phyloP scores from a whole-genome alignment of 35 echinoderm and acorn worm species.

The Acanthaster planci region DNA sequence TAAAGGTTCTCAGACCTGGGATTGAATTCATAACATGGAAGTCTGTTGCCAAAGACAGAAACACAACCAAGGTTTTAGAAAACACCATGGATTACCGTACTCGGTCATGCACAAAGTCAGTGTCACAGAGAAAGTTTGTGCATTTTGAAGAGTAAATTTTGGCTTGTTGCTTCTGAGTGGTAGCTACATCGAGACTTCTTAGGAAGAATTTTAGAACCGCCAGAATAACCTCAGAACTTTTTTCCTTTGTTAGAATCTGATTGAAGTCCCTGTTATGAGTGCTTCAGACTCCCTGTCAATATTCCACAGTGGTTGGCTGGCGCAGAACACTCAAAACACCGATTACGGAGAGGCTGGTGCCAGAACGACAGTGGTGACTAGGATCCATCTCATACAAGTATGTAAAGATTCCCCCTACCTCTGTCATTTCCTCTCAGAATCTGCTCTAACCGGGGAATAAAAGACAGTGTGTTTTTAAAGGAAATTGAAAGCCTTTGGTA shows the following conservation, averaged over 20 bases:
- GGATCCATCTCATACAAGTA: constrained; percentile 17
- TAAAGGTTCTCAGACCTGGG: no score
- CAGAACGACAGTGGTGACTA: constrained; percentile 32
- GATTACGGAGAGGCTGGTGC: constrained; percentile 39
- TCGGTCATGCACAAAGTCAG: no score
- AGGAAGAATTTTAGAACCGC: background rate
- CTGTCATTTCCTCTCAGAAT: no score
- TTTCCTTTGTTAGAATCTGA: constrained; percentile 21
- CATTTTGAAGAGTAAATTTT: background rate
- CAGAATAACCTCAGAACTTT: background rate
- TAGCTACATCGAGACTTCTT: background rate
- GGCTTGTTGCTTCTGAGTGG: background rate
- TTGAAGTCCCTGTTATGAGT: constrained; percentile 19
- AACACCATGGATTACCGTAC: no score
- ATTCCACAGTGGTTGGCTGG: constrained; percentile 45
- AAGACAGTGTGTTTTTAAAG: no score
- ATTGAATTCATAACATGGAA: no score
- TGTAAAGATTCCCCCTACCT: background rate
- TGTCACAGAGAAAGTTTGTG: background rate
- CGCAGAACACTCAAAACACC: constrained; percentile 12
- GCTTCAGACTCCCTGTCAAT: background rate
- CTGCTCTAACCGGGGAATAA: no score
- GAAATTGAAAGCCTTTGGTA: no score
- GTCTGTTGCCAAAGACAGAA: no score
- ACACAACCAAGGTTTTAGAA: no score